Conservation (phyloP, 2,888 invertebrate species). For the Pogonocherus hispidulus region DNA sequence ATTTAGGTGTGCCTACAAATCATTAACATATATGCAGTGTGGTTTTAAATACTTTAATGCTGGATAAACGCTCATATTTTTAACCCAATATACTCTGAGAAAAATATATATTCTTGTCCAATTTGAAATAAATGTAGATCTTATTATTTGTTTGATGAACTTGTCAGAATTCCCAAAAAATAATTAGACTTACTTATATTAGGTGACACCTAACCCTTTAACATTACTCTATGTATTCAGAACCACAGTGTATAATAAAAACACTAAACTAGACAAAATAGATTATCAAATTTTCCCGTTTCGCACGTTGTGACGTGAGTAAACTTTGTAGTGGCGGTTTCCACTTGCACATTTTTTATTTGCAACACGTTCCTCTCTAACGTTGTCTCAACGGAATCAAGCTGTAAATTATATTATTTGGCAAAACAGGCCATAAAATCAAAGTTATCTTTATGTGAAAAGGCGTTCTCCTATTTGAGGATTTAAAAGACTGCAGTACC, state of each 20-base stretch:
- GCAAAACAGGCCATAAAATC: background rate
- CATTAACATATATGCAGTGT: constrained; percentile 2
- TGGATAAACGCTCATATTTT: background rate
- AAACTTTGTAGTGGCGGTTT: background rate
- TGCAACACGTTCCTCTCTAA: background rate
- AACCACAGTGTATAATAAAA: constrained; percentile 3
- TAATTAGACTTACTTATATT: too few relatives aligned
- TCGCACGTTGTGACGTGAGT: background rate
- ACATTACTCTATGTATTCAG: too few relatives aligned
- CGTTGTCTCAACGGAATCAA: background rate
- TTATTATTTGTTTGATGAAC: too few relatives aligned
- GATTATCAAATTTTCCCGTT: background rate
- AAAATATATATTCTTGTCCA: too few relatives aligned
- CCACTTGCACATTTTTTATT: background rate
- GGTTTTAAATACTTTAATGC: background rate
- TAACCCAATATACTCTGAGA: too few relatives aligned
- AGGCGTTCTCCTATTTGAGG: background rate
- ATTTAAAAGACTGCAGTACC: background rate
- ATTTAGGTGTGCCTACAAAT: constrained; percentile 22
- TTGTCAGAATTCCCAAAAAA: too few relatives aligned
- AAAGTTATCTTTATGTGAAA: background rate
- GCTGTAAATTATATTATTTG: background rate
- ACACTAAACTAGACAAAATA: background rate
- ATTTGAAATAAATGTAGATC: too few relatives aligned
- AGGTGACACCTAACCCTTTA: too few relatives aligned